These are phyloP conservation scores for Tenualosa thibaudeaui DNA, from an alignment of 2,797 vertebrate genomes.

Conservation along the genomic window DNA sequence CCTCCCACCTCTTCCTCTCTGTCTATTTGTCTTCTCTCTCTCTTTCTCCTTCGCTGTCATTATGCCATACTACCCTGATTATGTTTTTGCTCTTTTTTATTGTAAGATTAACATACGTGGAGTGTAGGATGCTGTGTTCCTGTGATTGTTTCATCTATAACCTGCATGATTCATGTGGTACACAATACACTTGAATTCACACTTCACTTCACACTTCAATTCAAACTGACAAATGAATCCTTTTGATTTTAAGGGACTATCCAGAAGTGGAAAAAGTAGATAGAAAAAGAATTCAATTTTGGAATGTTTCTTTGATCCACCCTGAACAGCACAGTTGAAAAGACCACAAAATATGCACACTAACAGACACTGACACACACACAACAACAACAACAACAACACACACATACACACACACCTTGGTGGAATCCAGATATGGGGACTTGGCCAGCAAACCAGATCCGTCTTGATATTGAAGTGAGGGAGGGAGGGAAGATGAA, in stretches of 20 bases:
- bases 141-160: background rate
- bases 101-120: background rate
- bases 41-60: background rate
- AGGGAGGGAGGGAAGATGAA: background rate
- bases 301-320: background rate
- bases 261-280: background rate
- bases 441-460: background rate
- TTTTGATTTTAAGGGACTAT: no score
- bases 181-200: background rate
- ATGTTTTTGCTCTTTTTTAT: background rate
- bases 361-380: background rate
- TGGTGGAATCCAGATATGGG: background rate
- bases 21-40: background rate
- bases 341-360: background rate
- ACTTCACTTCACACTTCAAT: background rate
- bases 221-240: no score
- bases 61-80: background rate
- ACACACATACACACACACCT: slow-evolving; percentile 6
- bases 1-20: background rate
- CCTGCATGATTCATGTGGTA: background rate
- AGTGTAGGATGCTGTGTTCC: background rate
- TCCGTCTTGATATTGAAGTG: background rate
- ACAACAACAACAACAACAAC: background rate
- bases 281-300: background rate
- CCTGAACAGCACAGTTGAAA: background rate